These are phyloP conservation scores for Ectobius pallidus DNA, from an alignment of 2,888 invertebrate species.

Conservation along the genomic window DNA sequence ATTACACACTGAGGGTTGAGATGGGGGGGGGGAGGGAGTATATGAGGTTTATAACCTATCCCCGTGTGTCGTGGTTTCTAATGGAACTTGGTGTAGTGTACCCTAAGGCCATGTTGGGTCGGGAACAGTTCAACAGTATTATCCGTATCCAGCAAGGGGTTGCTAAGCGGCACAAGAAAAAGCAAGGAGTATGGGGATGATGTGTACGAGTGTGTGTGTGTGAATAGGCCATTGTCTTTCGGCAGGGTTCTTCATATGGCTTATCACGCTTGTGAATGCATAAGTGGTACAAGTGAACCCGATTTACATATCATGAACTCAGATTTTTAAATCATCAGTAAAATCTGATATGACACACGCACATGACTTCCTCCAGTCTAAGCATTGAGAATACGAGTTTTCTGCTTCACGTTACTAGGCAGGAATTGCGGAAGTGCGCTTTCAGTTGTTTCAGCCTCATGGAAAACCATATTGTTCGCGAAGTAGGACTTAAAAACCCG, in stretches of 20 bases:
- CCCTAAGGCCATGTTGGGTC: slow-evolving; percentile 13
- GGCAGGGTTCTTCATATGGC: not conserved
- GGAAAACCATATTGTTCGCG: too few species aligned
- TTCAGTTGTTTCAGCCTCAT: too few species aligned
- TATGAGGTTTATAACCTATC: slow-evolving; percentile 9
- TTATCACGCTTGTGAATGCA: not conserved
- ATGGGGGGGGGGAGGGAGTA: not conserved
- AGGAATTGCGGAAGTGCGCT: too few species aligned
- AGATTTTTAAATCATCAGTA: too few species aligned
- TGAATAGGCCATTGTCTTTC: slow-evolving; percentile 21
- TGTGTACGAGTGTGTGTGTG: not conserved
- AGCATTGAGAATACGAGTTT: too few species aligned
- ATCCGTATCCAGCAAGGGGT: not conserved
- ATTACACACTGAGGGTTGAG: not conserved
- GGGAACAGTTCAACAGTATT: slow-evolving; percentile 22
- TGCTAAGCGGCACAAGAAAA: not conserved
- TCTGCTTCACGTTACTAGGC: too few species aligned
- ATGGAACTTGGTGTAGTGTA: slow-evolving; percentile 24
- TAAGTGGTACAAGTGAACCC: not conserved
- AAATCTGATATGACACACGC: too few species aligned
- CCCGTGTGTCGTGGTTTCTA: slow-evolving; percentile 26
- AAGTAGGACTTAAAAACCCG: too few species aligned
- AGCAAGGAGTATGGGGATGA: not conserved
- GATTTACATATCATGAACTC: too few species aligned
- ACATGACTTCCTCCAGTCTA: too few species aligned